A percentile compares a stretch with the other conserved stretches of the same genome.
phyloP scores from a whole-genome alignment of 2,888 invertebrate species.

The Pantelozetes paolii region DNA sequence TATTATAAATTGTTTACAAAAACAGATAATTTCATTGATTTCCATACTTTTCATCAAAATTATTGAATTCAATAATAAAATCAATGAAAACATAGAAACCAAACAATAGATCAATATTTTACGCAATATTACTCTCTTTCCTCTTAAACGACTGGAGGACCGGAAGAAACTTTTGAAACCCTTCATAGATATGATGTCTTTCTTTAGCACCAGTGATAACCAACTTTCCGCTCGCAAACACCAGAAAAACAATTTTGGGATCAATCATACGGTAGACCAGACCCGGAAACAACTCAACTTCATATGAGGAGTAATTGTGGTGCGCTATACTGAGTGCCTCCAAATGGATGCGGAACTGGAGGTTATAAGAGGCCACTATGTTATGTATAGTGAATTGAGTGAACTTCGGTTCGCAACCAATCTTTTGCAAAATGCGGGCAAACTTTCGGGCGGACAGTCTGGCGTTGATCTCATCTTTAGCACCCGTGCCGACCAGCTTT shows the following conservation, averaged over 20 bases:
- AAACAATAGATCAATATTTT: too few relatives aligned
- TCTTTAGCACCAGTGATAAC: slow-evolving; percentile 80
- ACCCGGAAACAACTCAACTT: slow-evolving; percentile 95
- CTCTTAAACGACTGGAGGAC: too few relatives aligned
- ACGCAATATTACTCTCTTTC: too few relatives aligned
- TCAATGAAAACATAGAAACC: too few relatives aligned
- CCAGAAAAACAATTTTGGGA: slow-evolving; percentile 87
- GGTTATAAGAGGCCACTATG: slow-evolving; percentile 81
- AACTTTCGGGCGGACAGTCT: slow-evolving; percentile 59
- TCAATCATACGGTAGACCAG: slow-evolving; percentile 95
- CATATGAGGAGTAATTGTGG: slow-evolving; percentile 65
- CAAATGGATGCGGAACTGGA: slow-evolving; percentile 75
- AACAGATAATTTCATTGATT: too few relatives aligned
- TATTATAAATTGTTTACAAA: too few relatives aligned
- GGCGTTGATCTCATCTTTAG: slow-evolving; percentile 59
- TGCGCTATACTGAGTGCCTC: slow-evolving; percentile 76
- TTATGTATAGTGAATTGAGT: slow-evolving; percentile 77
- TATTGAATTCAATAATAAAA: too few relatives aligned
- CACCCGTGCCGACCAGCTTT: slow-evolving; percentile 61
- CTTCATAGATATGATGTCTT: too few relatives aligned
- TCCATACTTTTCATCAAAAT: too few relatives aligned
- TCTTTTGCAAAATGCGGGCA: slow-evolving; percentile 59
- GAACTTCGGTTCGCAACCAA: slow-evolving; percentile 65
- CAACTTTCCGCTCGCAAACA: slow-evolving; percentile 98
- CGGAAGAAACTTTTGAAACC: too few relatives aligned